These are phyloP conservation scores for Petrophora chlorosata DNA, from an alignment of 2,888 invertebrate genomes.

Conservation along the genomic window DNA sequence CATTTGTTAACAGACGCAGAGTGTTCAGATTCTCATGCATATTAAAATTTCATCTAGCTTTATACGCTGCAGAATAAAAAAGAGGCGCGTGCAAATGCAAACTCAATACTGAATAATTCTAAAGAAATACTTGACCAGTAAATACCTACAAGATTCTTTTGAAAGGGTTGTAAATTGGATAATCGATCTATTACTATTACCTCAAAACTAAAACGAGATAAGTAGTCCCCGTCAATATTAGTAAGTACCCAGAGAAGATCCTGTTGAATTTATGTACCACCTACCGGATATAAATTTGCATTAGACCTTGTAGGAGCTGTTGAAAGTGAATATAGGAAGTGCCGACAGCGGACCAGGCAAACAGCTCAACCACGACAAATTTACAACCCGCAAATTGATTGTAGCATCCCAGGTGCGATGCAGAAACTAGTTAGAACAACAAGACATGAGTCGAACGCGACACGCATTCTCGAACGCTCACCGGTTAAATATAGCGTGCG, in stretches of 20 bases:
- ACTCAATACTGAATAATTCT: neutral
- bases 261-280: too few species aligned
- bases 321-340: conserved; percentile 18
- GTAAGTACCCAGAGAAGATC: too few species aligned
- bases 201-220: too few species aligned
- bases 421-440: conserved; percentile 26
- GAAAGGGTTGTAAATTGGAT: too few species aligned
- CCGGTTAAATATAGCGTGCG: conserved; percentile 63
- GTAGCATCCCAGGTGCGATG: conserved; percentile 32
- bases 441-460: conserved; percentile 28
- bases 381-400: conserved; percentile 36
- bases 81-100: conserved; percentile 4
- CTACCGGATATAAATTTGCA: neutral
- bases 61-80: conserved; percentile 5
- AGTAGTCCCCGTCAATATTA: too few species aligned
- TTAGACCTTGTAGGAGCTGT: neutral
- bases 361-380: conserved; percentile 35
- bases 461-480: conserved; percentile 58
- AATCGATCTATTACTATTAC: too few species aligned
- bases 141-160: too few species aligned
- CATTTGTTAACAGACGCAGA: conserved; percentile 9
- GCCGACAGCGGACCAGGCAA: conserved; percentile 11
- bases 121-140: neutral
- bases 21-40: conserved; percentile 6
- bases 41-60: conserved; percentile 6